Evolutionary conservation across 2,888 invertebrate species (phyloP).

Genomic region (Eupithecia exiguata): DNA sequence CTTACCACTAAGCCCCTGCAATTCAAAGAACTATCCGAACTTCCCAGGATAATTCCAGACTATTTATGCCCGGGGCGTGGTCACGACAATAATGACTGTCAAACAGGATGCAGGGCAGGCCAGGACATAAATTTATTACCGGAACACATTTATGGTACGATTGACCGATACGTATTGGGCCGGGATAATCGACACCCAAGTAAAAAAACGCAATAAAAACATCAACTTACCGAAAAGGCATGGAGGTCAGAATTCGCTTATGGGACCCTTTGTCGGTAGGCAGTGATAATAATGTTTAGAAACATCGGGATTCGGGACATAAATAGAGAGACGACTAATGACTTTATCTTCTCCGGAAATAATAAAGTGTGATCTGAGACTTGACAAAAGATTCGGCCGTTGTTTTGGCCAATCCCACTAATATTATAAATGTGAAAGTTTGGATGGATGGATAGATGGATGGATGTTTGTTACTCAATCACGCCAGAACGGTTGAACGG

Average conservation of each 20-base stretch:
- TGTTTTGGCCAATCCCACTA: not conserved
- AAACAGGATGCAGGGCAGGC: constrained; percentile 64
- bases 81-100: constrained; percentile 67
- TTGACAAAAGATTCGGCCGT: not conserved
- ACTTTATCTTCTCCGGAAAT: constrained; percentile 11
- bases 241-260: constrained; percentile 1
- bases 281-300: constrained; percentile 3
- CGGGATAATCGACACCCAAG: constrained; percentile 32
- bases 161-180: constrained; percentile 61
- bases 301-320: not conserved
- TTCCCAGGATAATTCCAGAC: constrained; percentile 52
- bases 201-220: constrained; percentile 7
- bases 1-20: not conserved
- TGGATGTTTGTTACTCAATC: too few relatives aligned
- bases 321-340: constrained; percentile 10
- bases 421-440: too few relatives aligned
- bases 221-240: not conserved
- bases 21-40: constrained; percentile 27
- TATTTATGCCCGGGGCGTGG: constrained; percentile 61
- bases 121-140: constrained; percentile 71
- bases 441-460: too few relatives aligned
- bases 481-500: too few relatives aligned
- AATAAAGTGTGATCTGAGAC: not conserved
- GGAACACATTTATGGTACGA: constrained; percentile 71
- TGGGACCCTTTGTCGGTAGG: constrained; percentile 1